These are phyloP conservation scores for Ephestia elutella DNA, from an alignment of 1,140 invertebrate species.

Conservation along the genomic window DNA sequence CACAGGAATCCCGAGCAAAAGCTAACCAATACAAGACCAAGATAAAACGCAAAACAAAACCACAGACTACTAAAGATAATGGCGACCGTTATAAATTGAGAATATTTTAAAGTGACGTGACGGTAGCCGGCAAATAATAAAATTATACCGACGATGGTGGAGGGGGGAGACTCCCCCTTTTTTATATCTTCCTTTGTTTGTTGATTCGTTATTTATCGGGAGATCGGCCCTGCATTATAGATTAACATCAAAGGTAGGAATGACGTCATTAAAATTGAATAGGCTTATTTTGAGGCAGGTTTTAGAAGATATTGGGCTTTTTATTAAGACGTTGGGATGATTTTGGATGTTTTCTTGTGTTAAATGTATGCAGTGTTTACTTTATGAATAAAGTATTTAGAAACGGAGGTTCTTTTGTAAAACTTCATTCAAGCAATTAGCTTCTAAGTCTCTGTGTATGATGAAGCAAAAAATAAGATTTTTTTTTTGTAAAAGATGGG, in stretches of 20 bases:
- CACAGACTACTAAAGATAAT: constrained; percentile 9
- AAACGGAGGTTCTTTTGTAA: too few relatives aligned
- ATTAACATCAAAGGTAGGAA: constrained; percentile 58
- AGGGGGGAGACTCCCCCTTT: constrained; percentile 22
- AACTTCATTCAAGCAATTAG: too few relatives aligned
- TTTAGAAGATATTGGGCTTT: constrained; percentile 21
- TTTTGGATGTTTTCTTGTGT: background rate
- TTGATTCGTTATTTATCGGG: constrained; percentile 60
- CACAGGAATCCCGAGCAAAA: too few relatives aligned
- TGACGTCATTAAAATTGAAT: constrained; percentile 52
- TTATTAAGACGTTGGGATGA: constrained; percentile 17
- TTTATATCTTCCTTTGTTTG: constrained; percentile 49
- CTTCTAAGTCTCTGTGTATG: too few relatives aligned
- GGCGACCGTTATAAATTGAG: constrained; percentile 36
- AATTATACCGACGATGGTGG: constrained; percentile 43
- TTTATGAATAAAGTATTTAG: too few relatives aligned
- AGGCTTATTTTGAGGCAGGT: constrained; percentile 10
- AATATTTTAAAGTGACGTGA: constrained; percentile 48
- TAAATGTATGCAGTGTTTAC: too few relatives aligned
- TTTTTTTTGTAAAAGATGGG: too few relatives aligned
- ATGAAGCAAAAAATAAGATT: too few relatives aligned
- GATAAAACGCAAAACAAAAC: background rate
- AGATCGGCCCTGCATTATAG: constrained; percentile 49
- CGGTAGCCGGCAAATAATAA: constrained; percentile 46
- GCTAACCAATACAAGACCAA: background rate